Base-by-base conservation (phyloP, 2,797 vertebrate genomes). In the Rhabdophis nuchalis region DNA sequence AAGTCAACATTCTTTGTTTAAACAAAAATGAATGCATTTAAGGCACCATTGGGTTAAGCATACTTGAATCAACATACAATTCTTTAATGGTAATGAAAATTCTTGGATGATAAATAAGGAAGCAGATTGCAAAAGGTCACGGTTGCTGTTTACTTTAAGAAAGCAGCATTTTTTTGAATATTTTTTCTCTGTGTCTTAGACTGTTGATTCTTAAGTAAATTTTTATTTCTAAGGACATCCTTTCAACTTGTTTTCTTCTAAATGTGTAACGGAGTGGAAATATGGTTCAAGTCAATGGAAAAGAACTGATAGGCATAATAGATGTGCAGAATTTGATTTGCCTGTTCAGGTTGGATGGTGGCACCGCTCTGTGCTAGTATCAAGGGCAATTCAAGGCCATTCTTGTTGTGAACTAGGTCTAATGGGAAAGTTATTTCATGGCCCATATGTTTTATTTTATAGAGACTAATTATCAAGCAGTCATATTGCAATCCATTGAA, bases 121-220 rank as follows among this genome's bases (percentile, higher is more conserved):
- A 95, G 87, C 92, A 90, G 53, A 93, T 96, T 94, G 91, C 87
- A 92, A 93, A 93, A 95, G 89, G 72, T 82, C 95, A 93, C 36
- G 18, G 23, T 77, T 54, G 46, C 54, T 91, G 23, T 93, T 95
- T 94, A 93, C 93, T 23, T 29, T 89, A 87, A 90, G 57, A 50
- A 91, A 85, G 90, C 89, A 88, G 87, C 92, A 92, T 92, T 0
- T 2, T 92, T 92, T 41, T 91, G 93, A 94, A 90, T 94, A 56
- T 89, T 93, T 72, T 94, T 92, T 36, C 52, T 92, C 20, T 92
- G 93, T 89, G 92, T 91, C 95, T 18, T 53, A 87, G 1, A 27
- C 50, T 61, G 52, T 50, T 41, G 29, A 68, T 89, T 93, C 20
- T 88, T 92, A 61, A 64, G 72, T 90, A 88, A 92, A 14, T 1